These are phyloP conservation scores for Solea senegalensis DNA, from an alignment of 2,113 vertebrate species.

Conservation along the genomic window DNA sequence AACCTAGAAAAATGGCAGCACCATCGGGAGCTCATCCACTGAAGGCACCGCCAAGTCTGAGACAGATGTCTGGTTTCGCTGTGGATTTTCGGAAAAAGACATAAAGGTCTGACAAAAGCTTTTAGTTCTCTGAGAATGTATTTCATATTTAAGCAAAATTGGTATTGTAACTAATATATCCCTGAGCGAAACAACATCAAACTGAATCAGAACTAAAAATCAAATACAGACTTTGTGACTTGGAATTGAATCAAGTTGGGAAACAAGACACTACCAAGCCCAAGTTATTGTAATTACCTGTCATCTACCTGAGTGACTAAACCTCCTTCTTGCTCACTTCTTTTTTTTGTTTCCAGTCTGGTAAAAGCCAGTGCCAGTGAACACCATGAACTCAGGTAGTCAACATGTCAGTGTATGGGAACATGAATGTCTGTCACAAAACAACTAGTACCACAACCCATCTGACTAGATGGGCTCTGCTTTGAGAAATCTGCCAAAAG, in stretches of 20 bases:
- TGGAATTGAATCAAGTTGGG: neutral
- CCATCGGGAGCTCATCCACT: neutral
- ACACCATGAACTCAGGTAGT: slow-evolving; percentile 22
- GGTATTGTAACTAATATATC: too few relatives aligned
- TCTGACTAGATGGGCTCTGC: slow-evolving; percentile 37
- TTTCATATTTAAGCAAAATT: too few relatives aligned
- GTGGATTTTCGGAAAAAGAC: neutral
- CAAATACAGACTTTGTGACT: neutral
- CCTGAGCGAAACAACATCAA: too few relatives aligned
- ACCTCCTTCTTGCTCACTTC: neutral
- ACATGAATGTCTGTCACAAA: slow-evolving; percentile 43
- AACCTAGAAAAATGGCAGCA: neutral
- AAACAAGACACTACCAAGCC: neutral
- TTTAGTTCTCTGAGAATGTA: too few relatives aligned
- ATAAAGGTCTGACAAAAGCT: too few relatives aligned
- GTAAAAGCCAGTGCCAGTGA: neutral
- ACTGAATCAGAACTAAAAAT: neutral
- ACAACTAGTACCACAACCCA: slow-evolving; percentile 44
- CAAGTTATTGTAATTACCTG: neutral
- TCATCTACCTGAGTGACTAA: slow-evolving; percentile 1
- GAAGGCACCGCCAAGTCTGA: neutral
- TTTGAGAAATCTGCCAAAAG: slow-evolving; percentile 43
- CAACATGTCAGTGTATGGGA: slow-evolving; percentile 30
- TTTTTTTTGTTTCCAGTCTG: slow-evolving; percentile 1
- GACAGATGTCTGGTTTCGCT: neutral